Conservation (phyloP, 2,797 vertebrate species). For the Cossypha heuglini region DNA sequence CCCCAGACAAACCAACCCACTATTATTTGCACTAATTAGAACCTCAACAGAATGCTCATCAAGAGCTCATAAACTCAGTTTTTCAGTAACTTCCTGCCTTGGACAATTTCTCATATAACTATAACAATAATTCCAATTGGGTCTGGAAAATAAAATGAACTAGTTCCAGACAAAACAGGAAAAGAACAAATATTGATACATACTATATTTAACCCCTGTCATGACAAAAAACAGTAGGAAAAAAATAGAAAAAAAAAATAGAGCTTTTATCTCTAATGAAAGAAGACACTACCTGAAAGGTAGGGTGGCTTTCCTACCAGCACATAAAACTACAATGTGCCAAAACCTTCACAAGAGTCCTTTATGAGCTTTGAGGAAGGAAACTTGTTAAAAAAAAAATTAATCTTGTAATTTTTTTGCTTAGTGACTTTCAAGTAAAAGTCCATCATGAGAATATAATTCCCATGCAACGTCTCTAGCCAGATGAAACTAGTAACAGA, state of each 20-base stretch:
- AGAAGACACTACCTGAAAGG: background rate
- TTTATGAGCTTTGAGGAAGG: background rate
- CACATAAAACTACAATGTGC: background rate
- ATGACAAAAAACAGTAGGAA: background rate
- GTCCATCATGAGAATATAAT: background rate
- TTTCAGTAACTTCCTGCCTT: background rate
- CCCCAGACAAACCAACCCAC: background rate
- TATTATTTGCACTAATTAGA: background rate
- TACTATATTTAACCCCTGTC: background rate
- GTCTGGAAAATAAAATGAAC: background rate
- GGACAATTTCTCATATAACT: background rate
- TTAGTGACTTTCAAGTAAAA: background rate
- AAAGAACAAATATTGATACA: background rate
- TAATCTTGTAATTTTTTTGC: background rate
- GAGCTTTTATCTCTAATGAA: background rate
- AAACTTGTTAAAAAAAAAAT: background rate
- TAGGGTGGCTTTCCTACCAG: background rate
- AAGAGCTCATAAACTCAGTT: background rate
- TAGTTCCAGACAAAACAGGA: background rate
- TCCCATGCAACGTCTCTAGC: background rate
- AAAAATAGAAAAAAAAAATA: background rate
- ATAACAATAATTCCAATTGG: background rate
- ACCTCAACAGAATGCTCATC: background rate
- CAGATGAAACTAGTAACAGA: background rate
- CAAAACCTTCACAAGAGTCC: background rate